Percentiles rank a stretch among this genome's conserved stretches.
Conservation (phyloP, 2,888 invertebrate species). For the Diabrotica balteata region DNA sequence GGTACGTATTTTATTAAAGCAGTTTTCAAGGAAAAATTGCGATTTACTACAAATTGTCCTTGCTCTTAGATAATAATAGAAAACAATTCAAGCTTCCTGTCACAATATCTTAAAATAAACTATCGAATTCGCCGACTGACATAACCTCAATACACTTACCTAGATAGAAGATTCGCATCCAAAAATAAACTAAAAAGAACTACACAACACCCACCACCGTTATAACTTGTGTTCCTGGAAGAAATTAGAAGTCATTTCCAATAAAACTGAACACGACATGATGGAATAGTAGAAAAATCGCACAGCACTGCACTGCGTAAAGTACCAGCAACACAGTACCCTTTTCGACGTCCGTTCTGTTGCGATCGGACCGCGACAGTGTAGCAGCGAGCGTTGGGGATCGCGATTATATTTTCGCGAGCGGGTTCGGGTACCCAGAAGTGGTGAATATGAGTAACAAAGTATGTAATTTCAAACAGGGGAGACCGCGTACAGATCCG, state of each 20-base stretch:
- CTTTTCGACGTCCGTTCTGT: constrained; percentile 9
- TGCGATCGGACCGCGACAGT: constrained; percentile 16
- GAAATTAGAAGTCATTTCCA: constrained; percentile 36
- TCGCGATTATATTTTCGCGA: constrained; percentile 22
- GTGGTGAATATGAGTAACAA: constrained; percentile 1
- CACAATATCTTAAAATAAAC: constrained; percentile 20
- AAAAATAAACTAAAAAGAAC: constrained; percentile 6
- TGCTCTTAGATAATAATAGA: constrained; percentile 21
- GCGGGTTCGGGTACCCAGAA: constrained; percentile 11
- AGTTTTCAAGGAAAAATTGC: no score
- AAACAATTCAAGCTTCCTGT: constrained; percentile 14
- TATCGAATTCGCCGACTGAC: constrained; percentile 13
- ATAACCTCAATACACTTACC: constrained; percentile 26
- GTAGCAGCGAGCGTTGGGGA: neutral
- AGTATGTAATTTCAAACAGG: constrained; percentile 8
- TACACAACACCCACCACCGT: constrained; percentile 24
- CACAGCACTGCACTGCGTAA: constrained; percentile 29
- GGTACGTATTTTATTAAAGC: no score
- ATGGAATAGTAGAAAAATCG: constrained; percentile 24
- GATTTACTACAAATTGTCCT: constrained; percentile 1
- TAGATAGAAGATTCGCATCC: constrained; percentile 1
- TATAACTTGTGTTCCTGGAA: constrained; percentile 29
- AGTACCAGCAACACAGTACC: constrained; percentile 29
- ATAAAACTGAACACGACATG: constrained; percentile 33
- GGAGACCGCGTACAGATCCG: constrained; percentile 9